Base-by-base conservation (phyloP, 2,888 invertebrate species). In the Cetonia aurata region DNA sequence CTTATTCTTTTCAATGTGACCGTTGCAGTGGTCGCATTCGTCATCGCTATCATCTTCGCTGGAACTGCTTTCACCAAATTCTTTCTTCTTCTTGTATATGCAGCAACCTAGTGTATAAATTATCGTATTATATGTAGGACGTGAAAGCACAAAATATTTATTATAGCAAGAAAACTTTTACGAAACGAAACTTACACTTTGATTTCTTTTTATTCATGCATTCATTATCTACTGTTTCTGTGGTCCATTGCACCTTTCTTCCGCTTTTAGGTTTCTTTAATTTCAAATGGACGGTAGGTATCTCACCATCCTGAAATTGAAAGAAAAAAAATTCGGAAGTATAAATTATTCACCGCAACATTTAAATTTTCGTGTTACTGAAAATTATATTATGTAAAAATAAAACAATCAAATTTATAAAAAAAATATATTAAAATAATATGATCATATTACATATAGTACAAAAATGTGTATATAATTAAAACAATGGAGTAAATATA, bases 161-260 rank as follows among this genome's bases (percentile, higher is more conserved):
- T 13, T 17, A 48, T 8, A 1, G 37, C 37, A 37, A 9, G 4
- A 37, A 37, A 37, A 6, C 10, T 8, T 37, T 37, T 37, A 37
- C 8, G 46, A 9, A 52, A 3, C 6, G 55, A 53, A 57, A 85
- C 91, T 89, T 86, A 96, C 98, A 98, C 89, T 98, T 98, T 25
- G 98, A 98, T 84, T 98, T 98, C 85, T 96, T 97, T 84, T 94
- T 96, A 82, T 95, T 94, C 92, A 98, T 90, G 81, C 96, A 87
- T 83, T 98, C 98, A 85, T 98, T 98, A 84, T 98, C 98, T 12
- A 98, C 93, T 0, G 97, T 96, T 77, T 92, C 96, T 71, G 91
- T 91, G 9, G 92, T 91, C 96, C 96, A 98, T 73, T 92, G 91
- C 0, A 98, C 97, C 84, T 94, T 95, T 84, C 93, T 93, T 69